These are phyloP conservation scores for Stegostoma tigrinum DNA, from an alignment of 2,113 vertebrate genomes.

Conservation along the genomic window DNA sequence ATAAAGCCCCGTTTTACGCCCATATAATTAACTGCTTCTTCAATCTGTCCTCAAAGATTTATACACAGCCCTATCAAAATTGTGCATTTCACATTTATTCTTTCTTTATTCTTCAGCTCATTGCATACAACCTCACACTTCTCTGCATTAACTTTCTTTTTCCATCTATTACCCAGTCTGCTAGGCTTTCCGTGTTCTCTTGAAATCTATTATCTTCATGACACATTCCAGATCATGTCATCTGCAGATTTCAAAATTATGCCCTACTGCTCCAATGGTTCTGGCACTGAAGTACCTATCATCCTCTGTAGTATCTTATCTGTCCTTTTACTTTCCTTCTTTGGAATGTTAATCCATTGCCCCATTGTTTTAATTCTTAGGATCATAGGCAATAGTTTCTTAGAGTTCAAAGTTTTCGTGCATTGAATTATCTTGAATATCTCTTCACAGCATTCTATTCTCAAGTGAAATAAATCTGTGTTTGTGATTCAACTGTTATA, in stretches of 20 bases:
- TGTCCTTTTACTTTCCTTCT: background rate
- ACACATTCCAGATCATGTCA: background rate
- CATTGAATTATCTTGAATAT: background rate
- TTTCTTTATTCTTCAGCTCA: background rate
- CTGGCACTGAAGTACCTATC: background rate
- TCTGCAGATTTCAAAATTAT: background rate
- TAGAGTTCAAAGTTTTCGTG: background rate
- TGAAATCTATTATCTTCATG: background rate
- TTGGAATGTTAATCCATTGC: background rate
- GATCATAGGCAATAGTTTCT: background rate
- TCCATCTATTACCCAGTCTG: too few relatives aligned
- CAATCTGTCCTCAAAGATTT: background rate
- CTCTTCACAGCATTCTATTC: background rate
- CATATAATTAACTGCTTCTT: too few relatives aligned
- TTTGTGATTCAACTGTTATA: background rate
- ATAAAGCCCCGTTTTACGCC: background rate
- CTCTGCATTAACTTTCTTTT: background rate
- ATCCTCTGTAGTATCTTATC: background rate
- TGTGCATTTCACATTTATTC: background rate
- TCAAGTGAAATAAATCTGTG: background rate
- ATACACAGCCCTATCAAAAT: background rate
- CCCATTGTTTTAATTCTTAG: background rate
- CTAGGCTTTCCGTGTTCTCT: background rate
- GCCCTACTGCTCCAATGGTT: background rate
- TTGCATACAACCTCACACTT: too few relatives aligned